Percentiles rank a stretch among this genome's conserved stretches.
Evolutionary conservation across 2,797 vertebrate genomes (phyloP).

Genomic region (Coreius guichenoti): DNA sequence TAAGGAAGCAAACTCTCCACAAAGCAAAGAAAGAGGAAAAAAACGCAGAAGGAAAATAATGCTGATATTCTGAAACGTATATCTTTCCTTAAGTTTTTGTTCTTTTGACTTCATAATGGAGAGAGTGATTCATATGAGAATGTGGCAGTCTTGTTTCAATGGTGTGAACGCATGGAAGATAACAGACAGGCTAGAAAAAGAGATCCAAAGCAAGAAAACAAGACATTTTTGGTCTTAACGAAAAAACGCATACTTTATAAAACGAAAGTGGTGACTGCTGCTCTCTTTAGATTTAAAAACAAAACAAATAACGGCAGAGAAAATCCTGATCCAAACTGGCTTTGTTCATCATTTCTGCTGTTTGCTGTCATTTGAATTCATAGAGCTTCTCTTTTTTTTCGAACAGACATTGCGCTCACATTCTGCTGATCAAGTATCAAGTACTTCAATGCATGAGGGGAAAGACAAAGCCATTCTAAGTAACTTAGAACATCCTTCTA

Average conservation of each 20-base stretch:
- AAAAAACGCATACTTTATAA: constrained; percentile 69
- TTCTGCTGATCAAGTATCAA: constrained; percentile 73
- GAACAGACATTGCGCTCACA: constrained; percentile 77
- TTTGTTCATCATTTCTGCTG: constrained; percentile 75
- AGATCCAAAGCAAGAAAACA: constrained; percentile 77
- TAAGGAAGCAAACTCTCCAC: constrained; percentile 48
- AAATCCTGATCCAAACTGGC: constrained; percentile 71
- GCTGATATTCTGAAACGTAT: constrained; percentile 33
- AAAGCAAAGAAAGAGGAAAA: constrained; percentile 67
- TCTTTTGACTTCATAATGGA: constrained; percentile 68
- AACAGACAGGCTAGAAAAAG: constrained; percentile 77
- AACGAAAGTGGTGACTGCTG: constrained; percentile 75
- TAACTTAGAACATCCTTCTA: constrained; percentile 80
- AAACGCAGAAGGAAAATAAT: constrained; percentile 44
- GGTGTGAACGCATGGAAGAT: constrained; percentile 86
- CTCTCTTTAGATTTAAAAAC: constrained; percentile 72
- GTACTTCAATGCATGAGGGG: constrained; percentile 76
- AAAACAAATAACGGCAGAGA: constrained; percentile 24
- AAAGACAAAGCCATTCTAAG: constrained; percentile 83
- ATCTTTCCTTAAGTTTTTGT: constrained; percentile 66
- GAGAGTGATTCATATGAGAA: constrained; percentile 64
- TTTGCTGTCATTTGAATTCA: constrained; percentile 75
- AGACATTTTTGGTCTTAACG: constrained; percentile 52
- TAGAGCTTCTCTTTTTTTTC: constrained; percentile 72
- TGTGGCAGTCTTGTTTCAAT: constrained; percentile 73